These are phyloP conservation scores for Epicauta chinensis DNA, from an alignment of 1,140 invertebrate genomes.

Conservation along the genomic window DNA sequence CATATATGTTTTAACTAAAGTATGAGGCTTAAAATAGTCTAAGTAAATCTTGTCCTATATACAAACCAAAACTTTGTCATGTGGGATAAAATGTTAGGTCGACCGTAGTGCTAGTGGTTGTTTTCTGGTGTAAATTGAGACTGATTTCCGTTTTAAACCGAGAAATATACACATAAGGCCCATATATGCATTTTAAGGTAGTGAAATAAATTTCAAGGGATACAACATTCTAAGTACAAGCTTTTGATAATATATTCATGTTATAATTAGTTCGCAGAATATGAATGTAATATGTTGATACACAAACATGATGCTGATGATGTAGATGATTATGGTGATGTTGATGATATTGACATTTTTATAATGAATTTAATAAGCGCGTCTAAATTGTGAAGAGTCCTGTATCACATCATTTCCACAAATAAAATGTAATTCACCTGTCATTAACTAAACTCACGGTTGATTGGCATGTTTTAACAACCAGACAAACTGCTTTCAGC, in stretches of 20 bases:
- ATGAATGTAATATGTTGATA: conserved; percentile 5
- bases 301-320: too few species aligned
- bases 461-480: conserved; percentile 18
- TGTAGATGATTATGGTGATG: too few species aligned
- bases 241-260: conserved; percentile 15
- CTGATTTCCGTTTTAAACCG: conserved; percentile 14
- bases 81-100: conserved; percentile 11
- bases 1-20: too few species aligned
- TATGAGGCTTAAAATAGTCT: too few species aligned
- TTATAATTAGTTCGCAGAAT: conserved; percentile 11
- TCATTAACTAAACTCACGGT: conserved; percentile 15
- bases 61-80: conserved; percentile 9
- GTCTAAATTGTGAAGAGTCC: conserved; percentile 14
- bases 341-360: not conserved
- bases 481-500: conserved; percentile 11
- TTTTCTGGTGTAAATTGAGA: conserved; percentile 15
- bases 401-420: conserved; percentile 11
- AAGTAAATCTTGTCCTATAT: too few species aligned
- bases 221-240: conserved; percentile 12
- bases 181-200: conserved; percentile 7
- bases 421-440: conserved; percentile 17
- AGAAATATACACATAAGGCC: conserved; percentile 3
- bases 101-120: conserved; percentile 9
- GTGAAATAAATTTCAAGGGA: conserved; percentile 13
- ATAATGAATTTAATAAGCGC: conserved; percentile 5